Evolutionary conservation across 2,888 invertebrate species (phyloP).

Genomic region (Tiliacea citrago): DNA sequence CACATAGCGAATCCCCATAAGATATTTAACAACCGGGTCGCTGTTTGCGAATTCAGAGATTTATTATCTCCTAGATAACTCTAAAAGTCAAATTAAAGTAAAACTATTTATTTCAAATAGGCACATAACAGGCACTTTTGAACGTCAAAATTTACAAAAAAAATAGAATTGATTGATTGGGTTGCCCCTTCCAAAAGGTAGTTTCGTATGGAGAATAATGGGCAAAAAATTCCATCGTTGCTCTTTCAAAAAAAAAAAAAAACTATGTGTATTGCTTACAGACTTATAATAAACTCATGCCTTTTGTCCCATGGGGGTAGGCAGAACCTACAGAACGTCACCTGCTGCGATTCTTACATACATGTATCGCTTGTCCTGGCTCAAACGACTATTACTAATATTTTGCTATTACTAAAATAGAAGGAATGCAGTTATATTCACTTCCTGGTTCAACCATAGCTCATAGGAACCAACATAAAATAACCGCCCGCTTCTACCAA

Average conservation of each 20-base stretch:
- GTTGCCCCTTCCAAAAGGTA: too few species aligned
- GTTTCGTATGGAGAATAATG: too few species aligned
- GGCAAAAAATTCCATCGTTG: too few species aligned
- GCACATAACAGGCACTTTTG: too few species aligned
- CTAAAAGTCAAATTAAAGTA: too few species aligned
- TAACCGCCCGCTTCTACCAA: too few species aligned
- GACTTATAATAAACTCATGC: neutral
- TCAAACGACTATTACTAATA: neutral
- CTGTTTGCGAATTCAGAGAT: neutral
- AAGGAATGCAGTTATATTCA: neutral
- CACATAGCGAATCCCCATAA: neutral
- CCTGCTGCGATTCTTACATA: neutral
- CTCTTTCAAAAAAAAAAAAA: too few species aligned
- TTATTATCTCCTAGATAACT: neutral
- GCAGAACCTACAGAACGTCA: neutral
- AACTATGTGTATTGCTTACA: neutral
- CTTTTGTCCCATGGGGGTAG: neutral
- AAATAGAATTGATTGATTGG: too few species aligned
- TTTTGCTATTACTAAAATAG: neutral
- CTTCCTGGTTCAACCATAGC: too few species aligned
- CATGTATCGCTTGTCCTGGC: neutral
- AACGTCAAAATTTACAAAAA: too few species aligned
- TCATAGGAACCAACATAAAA: too few species aligned
- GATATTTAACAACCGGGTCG: neutral
- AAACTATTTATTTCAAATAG: too few species aligned